Conservation (phyloP, 2,888 invertebrate genomes). For the Lycaena phlaeas region DNA sequence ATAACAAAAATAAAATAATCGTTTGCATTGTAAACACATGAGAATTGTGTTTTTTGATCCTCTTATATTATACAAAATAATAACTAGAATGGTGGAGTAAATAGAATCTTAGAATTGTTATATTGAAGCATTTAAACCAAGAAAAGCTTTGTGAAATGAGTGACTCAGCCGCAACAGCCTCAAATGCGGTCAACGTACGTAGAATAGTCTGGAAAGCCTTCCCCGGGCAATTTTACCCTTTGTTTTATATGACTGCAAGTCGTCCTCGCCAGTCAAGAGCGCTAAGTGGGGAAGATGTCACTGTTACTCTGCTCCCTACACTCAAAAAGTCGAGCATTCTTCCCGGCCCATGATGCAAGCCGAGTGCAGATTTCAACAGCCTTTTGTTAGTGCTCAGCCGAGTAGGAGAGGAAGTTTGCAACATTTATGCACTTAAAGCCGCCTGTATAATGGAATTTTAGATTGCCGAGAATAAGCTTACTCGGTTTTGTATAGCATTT, state of each 20-base stretch:
- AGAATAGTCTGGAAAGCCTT: constrained; percentile 34
- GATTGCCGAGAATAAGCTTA: constrained; percentile 1
- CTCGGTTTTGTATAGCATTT: not conserved
- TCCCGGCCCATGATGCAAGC: constrained; percentile 38
- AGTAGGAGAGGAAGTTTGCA: constrained; percentile 17
- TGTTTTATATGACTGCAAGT: constrained; percentile 60
- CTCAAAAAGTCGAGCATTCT: constrained; percentile 50
- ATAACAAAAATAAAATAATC: too few species aligned
- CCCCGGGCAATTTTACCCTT: constrained; percentile 56
- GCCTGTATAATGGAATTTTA: constrained; percentile 3
- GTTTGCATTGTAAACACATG: too few species aligned
- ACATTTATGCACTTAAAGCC: constrained; percentile 9
- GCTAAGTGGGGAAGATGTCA: constrained; percentile 54
- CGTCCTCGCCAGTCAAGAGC: constrained; percentile 40
- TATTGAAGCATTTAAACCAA: not conserved
- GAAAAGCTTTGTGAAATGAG: constrained; percentile 10
- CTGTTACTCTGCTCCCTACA: constrained; percentile 44
- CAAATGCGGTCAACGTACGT: constrained; percentile 52
- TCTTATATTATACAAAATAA: too few species aligned
- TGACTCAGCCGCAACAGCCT: constrained; percentile 24
- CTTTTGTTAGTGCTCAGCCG: constrained; percentile 41
- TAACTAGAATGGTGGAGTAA: too few species aligned
- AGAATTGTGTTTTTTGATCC: too few species aligned
- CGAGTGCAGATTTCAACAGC: constrained; percentile 51
- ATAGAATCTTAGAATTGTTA: too few species aligned